Evolutionary conservation across 2,113 vertebrate genomes (phyloP).

Genomic region (Neofelis nebulosa): DNA sequence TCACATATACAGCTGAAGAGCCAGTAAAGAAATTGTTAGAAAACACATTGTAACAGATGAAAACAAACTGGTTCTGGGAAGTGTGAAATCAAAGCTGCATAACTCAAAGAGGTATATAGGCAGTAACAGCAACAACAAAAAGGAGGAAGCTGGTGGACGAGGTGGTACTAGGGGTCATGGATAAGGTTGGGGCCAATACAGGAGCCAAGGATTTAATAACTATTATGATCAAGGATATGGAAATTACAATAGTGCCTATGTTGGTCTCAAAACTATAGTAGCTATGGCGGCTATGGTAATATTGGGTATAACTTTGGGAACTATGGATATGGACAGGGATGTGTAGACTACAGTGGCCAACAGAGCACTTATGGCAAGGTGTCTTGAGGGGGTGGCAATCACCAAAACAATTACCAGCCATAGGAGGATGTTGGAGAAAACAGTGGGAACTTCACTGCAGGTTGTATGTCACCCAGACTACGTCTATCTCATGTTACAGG

Average conservation of each 20-base stretch:
- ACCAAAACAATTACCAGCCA: neutral
- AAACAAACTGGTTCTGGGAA: neutral
- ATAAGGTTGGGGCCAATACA: neutral
- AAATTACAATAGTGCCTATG: neutral
- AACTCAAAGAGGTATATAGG: neutral
- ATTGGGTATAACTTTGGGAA: neutral
- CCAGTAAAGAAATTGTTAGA: neutral
- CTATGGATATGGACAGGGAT: neutral
- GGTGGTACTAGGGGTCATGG: neutral
- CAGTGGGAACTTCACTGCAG: constrained; percentile 96
- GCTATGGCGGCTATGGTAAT: neutral
- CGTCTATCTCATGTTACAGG: constrained; percentile 96
- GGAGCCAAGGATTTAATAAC: neutral
- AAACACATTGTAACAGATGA: neutral
- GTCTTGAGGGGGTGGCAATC: neutral
- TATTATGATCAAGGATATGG: neutral
- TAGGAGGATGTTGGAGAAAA: neutral
- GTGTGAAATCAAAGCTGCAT: neutral
- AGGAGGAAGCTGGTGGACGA: neutral
- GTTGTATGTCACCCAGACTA: constrained; percentile 96
- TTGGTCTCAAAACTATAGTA: neutral
- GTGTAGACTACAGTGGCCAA: neutral
- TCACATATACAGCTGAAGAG: neutral
- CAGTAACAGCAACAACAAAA: neutral
- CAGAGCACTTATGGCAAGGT: neutral